Evolutionary conservation across 2,113 vertebrate species (phyloP), one percentile per base, ranked within the genome.

Genomic region (Saguinus midas): DNA sequence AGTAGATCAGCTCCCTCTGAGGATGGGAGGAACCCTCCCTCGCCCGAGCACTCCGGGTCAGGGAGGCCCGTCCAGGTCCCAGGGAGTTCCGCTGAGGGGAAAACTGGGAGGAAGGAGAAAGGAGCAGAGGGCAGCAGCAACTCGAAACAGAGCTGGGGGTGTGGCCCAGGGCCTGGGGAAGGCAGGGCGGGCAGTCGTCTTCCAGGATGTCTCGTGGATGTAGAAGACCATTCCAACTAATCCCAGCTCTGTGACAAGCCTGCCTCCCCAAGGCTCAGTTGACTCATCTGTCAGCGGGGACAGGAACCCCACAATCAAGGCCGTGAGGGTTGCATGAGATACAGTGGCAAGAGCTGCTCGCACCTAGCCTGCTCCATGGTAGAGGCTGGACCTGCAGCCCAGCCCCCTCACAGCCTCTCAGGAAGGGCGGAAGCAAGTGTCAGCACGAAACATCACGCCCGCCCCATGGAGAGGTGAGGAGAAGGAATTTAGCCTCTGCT

Each of bases 121-220:
- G 4, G 21, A 12, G 58, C 40, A n/a, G 48, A 82, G 1, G 64
- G 25, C 1, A 0, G 48, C 23, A 29, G 10, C 6, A 8, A 1
- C 68, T 14, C 16, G 1, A 2, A 14, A 12, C 6, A 1, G n/a
- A 12, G 35, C 29, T 32, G 64, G 27, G 16, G 58, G 43, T 4
- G 8, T 8, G 8, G 29, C 66, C 23, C 12, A 1, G 14, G 55
- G 27, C 13, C 13, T 25, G 37, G 58, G 58, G n/a, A 6, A 48
- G 76, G 45, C 7, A 20, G 14, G 27, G 1, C 6, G 5, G 11
- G 13, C 16, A 68, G 6, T 17, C 16, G 3, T 35, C 61, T 64
- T 64, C 61, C 27, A 14, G 61, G 61, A 64, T 29, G 12, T 29
- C 61, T 64, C 61, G 5, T n/a, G 57, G 48, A 32, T 45, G 32